phyloP scores from a whole-genome alignment of 2,888 invertebrate species.

The Penaeus monodon region DNA sequence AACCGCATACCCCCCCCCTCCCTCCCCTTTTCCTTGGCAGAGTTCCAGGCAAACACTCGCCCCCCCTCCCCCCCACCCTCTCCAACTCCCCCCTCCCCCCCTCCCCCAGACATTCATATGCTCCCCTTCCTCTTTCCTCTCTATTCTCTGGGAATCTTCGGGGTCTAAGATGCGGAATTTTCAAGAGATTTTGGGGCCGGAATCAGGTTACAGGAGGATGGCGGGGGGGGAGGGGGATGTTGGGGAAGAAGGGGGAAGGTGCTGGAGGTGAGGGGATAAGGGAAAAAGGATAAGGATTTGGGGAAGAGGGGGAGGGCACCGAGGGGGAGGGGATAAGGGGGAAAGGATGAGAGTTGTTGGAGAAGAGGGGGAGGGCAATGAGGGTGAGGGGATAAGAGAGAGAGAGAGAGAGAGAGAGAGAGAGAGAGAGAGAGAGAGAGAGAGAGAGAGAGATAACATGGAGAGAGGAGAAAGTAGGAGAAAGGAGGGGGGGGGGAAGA shows the following conservation, averaged over 20 bases:
- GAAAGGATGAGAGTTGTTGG: not conserved
- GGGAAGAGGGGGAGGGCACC: not conserved
- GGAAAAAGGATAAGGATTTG: not conserved
- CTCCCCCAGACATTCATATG: constrained; percentile 23
- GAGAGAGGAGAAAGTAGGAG: too few species aligned
- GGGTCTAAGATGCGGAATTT: constrained; percentile 7
- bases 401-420: too few species aligned
- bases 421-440: not conserved
- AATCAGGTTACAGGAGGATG: constrained; percentile 7
- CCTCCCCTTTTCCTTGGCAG: too few species aligned
- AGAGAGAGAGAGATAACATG: too few species aligned
- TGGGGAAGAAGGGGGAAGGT: not conserved
- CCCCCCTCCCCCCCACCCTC: not conserved
- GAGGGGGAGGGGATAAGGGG: not conserved
- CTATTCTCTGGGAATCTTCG: constrained; percentile 1
- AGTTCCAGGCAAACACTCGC: too few species aligned
- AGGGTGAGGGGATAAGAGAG: not conserved
- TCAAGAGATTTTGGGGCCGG: constrained; percentile 1
- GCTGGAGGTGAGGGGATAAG: not conserved
- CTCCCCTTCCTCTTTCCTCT: not conserved
- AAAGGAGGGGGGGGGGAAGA: not conserved
- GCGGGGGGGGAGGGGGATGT: not conserved
- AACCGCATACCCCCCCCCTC: too few species aligned
- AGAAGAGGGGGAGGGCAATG: not conserved
- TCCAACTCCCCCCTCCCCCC: not conserved